Evolutionary conservation across 2,113 vertebrate species (phyloP), one percentile per base, ranked within the genome.

Genomic region (Mixornis gularis): DNA sequence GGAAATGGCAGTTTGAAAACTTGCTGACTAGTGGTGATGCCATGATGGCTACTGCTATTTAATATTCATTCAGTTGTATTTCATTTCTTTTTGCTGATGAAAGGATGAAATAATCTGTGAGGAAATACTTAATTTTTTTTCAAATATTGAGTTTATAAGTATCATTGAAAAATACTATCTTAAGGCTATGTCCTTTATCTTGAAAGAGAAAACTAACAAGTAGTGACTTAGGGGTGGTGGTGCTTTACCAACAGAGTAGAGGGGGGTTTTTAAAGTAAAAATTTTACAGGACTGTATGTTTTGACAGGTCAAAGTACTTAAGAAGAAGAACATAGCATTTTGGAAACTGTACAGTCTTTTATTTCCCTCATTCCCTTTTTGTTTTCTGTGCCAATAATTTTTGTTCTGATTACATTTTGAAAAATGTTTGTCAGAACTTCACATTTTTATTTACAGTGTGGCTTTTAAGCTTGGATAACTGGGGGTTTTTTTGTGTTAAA

Each of bases 381-480:
- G 79, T 93, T 94, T 96, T 96, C 72, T 97, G 97, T 97, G 97
- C 96, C 97, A 97, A 92, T 96, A 94, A 89, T 60, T 90, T 94
- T 82, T 92, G 88, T 95, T 94, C 91, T 92, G 95, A 87, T 53
- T 83, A 79, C 94, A 80, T 97, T 96, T 94, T 94, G 88, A 49
- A 82, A 94, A 81, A 95, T 13, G 20, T 72, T 87, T 90, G 66
- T 85, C 82, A 92, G 79, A 95, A 92, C 68, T 82, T 92, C 63
- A 66, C 13, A 40, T 51, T 91, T 86, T 92, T 96, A 79, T 91
- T 73, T 48, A 79, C 85, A 76, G n/a, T 91, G 87, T 95, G 91
- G 63, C 76, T 90, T 96, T 87, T 36, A 82, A 96, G 79, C 66
- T 93, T 87, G 88, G 71, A 29, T 91, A 89, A 78, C 86, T 68